Percentiles rank a stretch among this genome's conserved stretches.
These are phyloP conservation scores for Haliclona indistincta DNA, from an alignment of 37 sponge, comb jelly and placozoan genomes.

Conservation along the genomic window DNA sequence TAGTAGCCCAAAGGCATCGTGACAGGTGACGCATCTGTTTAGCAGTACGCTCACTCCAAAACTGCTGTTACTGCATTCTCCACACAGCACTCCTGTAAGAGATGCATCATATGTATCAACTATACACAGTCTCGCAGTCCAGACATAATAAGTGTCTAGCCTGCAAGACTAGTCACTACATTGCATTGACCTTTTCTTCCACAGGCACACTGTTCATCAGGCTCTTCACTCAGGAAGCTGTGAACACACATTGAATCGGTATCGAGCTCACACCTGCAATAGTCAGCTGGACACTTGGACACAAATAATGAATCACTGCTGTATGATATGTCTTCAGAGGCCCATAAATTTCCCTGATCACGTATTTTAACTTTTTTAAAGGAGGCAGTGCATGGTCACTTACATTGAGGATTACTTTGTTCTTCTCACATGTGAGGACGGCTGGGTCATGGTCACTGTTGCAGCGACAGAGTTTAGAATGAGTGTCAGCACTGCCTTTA, in stretches of 20 bases:
- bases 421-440: no score
- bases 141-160: no score
- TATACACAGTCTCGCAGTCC: no score
- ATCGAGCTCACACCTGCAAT: not conserved
- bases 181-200: not conserved
- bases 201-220: not conserved
- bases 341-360: not conserved
- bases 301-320: not conserved
- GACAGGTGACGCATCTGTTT: constrained; percentile 46
- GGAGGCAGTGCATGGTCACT: not conserved
- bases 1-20: constrained; percentile 21
- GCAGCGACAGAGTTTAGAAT: no score
- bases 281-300: constrained; percentile 5
- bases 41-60: constrained; percentile 60
- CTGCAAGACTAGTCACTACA: no score
- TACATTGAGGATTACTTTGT: no score
- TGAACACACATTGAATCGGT: not conserved
- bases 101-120: no score
- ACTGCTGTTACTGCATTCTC: no score
- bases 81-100: constrained; percentile 38
- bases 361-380: no score
- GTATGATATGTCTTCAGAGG: not conserved
- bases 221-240: not conserved
- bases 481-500: no score
- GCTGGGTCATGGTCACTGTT: no score